These are phyloP conservation scores for Cerceris rybyensis DNA, from an alignment of 2,888 invertebrate genomes.

Conservation along the genomic window DNA sequence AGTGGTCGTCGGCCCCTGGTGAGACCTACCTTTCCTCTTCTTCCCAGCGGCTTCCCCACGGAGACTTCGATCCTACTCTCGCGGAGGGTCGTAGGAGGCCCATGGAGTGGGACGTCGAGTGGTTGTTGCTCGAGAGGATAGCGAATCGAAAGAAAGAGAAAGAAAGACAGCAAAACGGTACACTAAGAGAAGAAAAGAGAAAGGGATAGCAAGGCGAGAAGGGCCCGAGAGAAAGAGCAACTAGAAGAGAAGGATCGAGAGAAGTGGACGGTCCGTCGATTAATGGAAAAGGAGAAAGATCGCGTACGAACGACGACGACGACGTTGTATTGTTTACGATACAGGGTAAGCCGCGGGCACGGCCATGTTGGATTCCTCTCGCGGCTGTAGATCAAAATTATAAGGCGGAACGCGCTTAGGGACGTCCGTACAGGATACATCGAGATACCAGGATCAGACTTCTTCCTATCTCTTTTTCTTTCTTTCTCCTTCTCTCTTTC, in stretches of 20 bases:
- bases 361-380: conserved; percentile 77
- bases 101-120: conserved; percentile 41
- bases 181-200: conserved; percentile 9
- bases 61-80: conserved; percentile 37
- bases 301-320: conserved; percentile 23
- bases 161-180: conserved; percentile 24
- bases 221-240: conserved; percentile 4
- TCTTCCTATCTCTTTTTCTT: conserved; percentile 20
- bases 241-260: conserved; percentile 28
- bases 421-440: conserved; percentile 50
- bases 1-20: conserved; percentile 68
- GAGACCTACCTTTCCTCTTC: conserved; percentile 50
- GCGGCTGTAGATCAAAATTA: conserved; percentile 76
- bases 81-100: conserved; percentile 51
- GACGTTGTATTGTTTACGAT: conserved; percentile 74
- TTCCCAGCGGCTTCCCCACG: conserved; percentile 50
- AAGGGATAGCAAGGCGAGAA: conserved; percentile 5
- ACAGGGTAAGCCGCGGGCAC: conserved; percentile 54
- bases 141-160: conserved; percentile 9
- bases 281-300: conserved; percentile 41
- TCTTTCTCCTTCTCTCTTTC: not conserved
- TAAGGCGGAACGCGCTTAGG: conserved; percentile 70
- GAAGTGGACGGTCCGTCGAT: conserved; percentile 16
- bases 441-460: conserved; percentile 44
- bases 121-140: conserved; percentile 22